Evolutionary conservation across 2,888 invertebrate species (phyloP), one percentile per base, ranked within the genome.

Genomic region (Caenorhabditis sp.): DNA sequence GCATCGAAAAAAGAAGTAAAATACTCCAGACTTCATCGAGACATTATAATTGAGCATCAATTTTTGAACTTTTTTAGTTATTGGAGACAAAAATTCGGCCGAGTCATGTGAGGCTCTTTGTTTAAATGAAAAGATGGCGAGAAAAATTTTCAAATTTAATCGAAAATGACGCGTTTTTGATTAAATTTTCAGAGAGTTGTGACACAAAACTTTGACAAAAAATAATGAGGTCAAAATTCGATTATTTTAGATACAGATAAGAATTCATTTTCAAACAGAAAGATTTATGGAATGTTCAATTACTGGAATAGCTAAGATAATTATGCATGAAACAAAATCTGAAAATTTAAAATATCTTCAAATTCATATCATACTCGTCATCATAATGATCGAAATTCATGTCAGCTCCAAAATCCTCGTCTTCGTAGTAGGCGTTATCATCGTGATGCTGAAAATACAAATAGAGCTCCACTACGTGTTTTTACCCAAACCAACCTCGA

Each of bases 401-500:
- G 53, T 76, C 78, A 8, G 69, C 68, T 1, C 67, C 74, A 27
- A 67, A 78, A 62, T 78, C 76, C 1, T 63, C 63, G 20, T 63
- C 63, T 23, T 73, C 26, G 21, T 57, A 25, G 50, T 27, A 1
- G 3, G 5, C n/a, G 4, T 58, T 38, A 4, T 58, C 26, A 26
- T 56, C 23, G 53, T 53, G 23, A 4, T 23, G 21, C 21, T 50
- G 50, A 17, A 56, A 50, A 50, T n/a, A 3, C 3, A 5, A 17
- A 20, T 17, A n/a, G n/a, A n/a, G n/a, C n/a, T n/a, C n/a, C n/a
- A 62, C 3, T 31, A 21, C 0, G 1, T 62, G 26, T 66, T 63
- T 10, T 71, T 67, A 31, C 31, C 31, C 4, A 31, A 31, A 31
- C 17, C 25, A 0, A 3, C 76, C 60, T 76, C 95, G 50, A 97